Evolutionary conservation across 2,888 invertebrate genomes (phyloP).

Genomic region (Tribolium freemani): DNA sequence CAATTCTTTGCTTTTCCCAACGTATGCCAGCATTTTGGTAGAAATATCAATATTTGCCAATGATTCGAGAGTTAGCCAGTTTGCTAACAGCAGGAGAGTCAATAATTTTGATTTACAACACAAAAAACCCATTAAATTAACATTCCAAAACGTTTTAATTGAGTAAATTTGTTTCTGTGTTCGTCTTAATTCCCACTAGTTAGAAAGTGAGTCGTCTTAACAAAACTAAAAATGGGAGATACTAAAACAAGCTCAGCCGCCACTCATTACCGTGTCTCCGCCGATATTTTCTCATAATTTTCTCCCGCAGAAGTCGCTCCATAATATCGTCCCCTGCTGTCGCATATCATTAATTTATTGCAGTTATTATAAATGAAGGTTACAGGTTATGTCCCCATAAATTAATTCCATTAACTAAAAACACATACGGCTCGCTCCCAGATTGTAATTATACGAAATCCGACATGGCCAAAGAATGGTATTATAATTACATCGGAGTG

Average conservation of each 20-base stretch:
- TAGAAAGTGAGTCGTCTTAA: neutral
- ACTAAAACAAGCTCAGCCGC: constrained; percentile 9
- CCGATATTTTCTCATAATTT: constrained; percentile 14
- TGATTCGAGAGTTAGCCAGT: neutral
- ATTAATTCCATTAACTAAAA: constrained; percentile 28
- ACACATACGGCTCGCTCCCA: constrained; percentile 5
- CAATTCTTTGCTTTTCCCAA: no score
- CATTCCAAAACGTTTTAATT: neutral
- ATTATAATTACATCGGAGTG: constrained; percentile 22
- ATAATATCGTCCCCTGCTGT: constrained; percentile 1
- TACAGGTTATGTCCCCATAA: constrained; percentile 33
- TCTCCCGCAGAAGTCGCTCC: constrained; percentile 17
- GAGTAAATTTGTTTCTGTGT: neutral
- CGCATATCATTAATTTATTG: constrained; percentile 18
- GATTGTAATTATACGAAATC: constrained; percentile 23
- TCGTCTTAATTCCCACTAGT: neutral
- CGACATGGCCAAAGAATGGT: constrained; percentile 22
- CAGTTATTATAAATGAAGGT: constrained; percentile 6
- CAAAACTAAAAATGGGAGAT: neutral
- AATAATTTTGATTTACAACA: neutral
- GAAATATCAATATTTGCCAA: neutral
- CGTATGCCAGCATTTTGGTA: no score
- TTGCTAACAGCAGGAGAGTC: neutral
- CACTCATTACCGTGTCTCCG: constrained; percentile 1
- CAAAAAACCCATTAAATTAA: neutral